Evolutionary conservation across 2,888 invertebrate genomes (phyloP).

Genomic region (Syritta pipiens): DNA sequence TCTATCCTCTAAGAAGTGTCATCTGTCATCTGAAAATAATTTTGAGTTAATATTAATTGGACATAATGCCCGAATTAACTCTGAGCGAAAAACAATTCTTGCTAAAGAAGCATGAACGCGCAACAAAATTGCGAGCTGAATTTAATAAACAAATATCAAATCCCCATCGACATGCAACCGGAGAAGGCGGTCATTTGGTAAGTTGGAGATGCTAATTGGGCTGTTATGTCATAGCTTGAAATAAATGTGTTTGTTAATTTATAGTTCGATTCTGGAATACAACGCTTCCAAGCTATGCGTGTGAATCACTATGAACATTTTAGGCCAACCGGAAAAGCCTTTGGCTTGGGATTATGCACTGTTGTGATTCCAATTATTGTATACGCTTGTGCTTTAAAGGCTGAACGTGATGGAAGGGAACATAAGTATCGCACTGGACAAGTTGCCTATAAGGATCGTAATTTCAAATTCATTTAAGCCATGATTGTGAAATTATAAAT

Average conservation of each 20-base stretch:
- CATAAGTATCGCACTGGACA: slow-evolving; percentile 84
- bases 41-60: neutral
- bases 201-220: slow-evolving; percentile 78
- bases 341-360: slow-evolving; percentile 80
- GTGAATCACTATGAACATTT: slow-evolving; percentile 84
- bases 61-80: slow-evolving; percentile 67
- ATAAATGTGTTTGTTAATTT: slow-evolving; percentile 74
- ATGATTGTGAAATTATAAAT: slow-evolving; percentile 37
- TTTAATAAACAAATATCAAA: slow-evolving; percentile 86
- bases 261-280: slow-evolving; percentile 90
- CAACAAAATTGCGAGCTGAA: slow-evolving; percentile 81
- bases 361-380: slow-evolving; percentile 82
- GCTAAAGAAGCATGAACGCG: slow-evolving; percentile 75
- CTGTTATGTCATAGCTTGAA: slow-evolving; percentile 77
- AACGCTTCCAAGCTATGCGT: slow-evolving; percentile 87
- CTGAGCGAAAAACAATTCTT: slow-evolving; percentile 74
- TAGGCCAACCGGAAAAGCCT: slow-evolving; percentile 82
- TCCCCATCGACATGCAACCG: slow-evolving; percentile 85
- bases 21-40: slow-evolving; percentile 15
- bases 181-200: slow-evolving; percentile 86
- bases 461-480: slow-evolving; percentile 84
- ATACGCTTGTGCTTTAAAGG: slow-evolving; percentile 81
- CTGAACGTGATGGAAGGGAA: slow-evolving; percentile 81
- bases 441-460: slow-evolving; percentile 87
- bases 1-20: neutral